Conservation (phyloP, 2,888 invertebrate species). For the Lagria hirta region DNA sequence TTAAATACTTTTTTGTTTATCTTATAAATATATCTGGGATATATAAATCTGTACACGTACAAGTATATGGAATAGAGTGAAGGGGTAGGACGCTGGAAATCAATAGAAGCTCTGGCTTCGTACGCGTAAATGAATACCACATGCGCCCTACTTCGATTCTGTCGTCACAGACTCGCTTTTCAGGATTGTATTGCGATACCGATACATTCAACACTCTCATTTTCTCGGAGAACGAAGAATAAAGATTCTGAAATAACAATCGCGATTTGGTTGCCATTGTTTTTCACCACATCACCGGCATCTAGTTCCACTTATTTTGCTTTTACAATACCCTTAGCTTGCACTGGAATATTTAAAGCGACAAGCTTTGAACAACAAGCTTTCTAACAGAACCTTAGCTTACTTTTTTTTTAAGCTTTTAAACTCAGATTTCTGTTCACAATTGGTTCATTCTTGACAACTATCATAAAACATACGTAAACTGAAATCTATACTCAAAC, state of each 20-base stretch:
- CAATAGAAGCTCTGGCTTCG: constrained; percentile 45
- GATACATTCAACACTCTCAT: constrained; percentile 35
- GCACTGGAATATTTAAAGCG: constrained; percentile 17
- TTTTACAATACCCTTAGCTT: constrained; percentile 17
- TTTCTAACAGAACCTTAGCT: constrained; percentile 26
- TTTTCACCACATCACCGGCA: constrained; percentile 19
- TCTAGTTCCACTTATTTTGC: constrained; percentile 23
- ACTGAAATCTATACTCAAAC: too few species aligned
- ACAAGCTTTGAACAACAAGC: constrained; percentile 19
- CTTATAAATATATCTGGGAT: constrained; percentile 35
- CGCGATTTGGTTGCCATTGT: constrained; percentile 25
- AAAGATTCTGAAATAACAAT: constrained; percentile 32
- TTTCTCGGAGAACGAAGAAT: constrained; percentile 30
- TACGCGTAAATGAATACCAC: constrained; percentile 48
- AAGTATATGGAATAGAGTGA: constrained; percentile 33
- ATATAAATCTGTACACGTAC: constrained; percentile 40
- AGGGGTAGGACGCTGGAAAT: constrained; percentile 42
- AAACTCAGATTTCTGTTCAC: constrained; percentile 1
- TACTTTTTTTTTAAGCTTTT: constrained; percentile 13
- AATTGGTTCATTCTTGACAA: constrained; percentile 5
- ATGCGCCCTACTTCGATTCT: constrained; percentile 44
- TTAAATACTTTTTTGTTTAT: constrained; percentile 33
- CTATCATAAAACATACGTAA: too few species aligned
- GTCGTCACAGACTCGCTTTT: constrained; percentile 40
- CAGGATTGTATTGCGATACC: constrained; percentile 36